Percentiles rank a stretch among this genome's conserved stretches.
Conservation (phyloP, 2,888 invertebrate species). For the Sclerodermus sp. region DNA sequence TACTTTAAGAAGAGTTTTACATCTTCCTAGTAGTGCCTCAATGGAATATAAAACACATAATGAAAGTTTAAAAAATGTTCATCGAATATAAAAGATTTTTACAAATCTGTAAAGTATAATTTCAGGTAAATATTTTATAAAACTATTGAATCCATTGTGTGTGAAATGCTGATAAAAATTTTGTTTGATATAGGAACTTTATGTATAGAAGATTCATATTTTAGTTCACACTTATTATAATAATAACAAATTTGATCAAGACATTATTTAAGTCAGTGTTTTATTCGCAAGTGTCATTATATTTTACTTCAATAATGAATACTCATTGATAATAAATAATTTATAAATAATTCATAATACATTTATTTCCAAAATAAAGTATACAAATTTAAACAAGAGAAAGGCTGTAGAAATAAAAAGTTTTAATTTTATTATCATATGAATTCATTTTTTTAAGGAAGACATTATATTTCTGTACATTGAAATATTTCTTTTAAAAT, state of each 20-base stretch:
- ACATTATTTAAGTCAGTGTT: conserved; percentile 20
- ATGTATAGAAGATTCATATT: conserved; percentile 1
- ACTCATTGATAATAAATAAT: conserved; percentile 29
- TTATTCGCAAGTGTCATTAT: conserved; percentile 32
- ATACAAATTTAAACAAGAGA: neutral
- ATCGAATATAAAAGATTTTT: conserved; percentile 27
- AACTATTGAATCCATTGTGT: neutral
- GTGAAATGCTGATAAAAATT: neutral
- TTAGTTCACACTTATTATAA: conserved; percentile 16
- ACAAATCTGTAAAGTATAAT: neutral
- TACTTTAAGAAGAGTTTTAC: conserved; percentile 90
- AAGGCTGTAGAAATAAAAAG: conserved; percentile 5
- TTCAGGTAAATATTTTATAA: neutral
- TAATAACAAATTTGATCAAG: conserved; percentile 15
- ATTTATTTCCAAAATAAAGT: conserved; percentile 16
- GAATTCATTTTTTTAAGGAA: conserved; percentile 21
- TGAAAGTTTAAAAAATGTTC: conserved; percentile 70
- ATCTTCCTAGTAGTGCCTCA: conserved; percentile 87
- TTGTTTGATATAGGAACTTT: neutral
- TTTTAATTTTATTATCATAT: conserved; percentile 7
- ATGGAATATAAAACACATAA: conserved; percentile 92
- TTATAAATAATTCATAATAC: conserved; percentile 6
- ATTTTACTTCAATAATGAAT: conserved; percentile 38
- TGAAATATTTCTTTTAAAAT: no score
- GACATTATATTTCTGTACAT: conserved; percentile 27